A percentile compares a stretch with the other conserved stretches of the same genome.
phyloP scores from a whole-genome alignment of 2,888 invertebrate genomes.

The Horisme vitalbata region DNA sequence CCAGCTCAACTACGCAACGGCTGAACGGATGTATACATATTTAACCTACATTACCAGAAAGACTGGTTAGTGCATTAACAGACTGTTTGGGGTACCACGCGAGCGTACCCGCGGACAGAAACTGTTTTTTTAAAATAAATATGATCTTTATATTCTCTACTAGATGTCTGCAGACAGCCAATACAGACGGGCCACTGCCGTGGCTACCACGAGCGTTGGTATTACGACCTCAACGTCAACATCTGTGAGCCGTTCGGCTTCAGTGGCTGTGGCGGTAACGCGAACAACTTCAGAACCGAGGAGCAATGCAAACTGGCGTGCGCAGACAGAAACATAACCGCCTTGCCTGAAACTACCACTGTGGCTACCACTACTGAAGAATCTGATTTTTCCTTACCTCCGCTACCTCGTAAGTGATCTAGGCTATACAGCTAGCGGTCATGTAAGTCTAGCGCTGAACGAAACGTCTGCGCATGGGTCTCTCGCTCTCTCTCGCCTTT shows the following conservation, averaged over 20 bases:
- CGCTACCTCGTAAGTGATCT: constrained; percentile 21
- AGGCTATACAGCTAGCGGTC: too few species aligned
- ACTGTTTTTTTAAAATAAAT: too few species aligned
- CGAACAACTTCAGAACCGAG: constrained; percentile 91
- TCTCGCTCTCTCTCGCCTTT: too few species aligned
- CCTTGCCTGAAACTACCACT: constrained; percentile 26
- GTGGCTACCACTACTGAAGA: constrained; percentile 15
- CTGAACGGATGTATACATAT: too few species aligned
- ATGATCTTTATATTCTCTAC: not conserved
- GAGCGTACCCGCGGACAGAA: too few species aligned
- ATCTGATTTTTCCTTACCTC: constrained; percentile 5
- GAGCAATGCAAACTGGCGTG: constrained; percentile 88
- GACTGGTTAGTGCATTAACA: too few species aligned
- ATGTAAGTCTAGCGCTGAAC: too few species aligned
- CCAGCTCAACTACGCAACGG: too few species aligned
- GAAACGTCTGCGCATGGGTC: too few species aligned
- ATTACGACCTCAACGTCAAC: constrained; percentile 87
- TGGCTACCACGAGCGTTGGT: constrained; percentile 91
- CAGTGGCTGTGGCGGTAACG: constrained; percentile 94
- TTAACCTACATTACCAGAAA: too few species aligned
- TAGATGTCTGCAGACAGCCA: constrained; percentile 85
- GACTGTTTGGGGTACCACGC: too few species aligned
- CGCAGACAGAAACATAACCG: constrained; percentile 35
- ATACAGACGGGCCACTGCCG: constrained; percentile 90
- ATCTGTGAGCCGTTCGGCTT: constrained; percentile 93